Evolutionary conservation across 2,888 invertebrate species (phyloP), one percentile per base, ranked within the genome.

Genomic region (Pocota personata): DNA sequence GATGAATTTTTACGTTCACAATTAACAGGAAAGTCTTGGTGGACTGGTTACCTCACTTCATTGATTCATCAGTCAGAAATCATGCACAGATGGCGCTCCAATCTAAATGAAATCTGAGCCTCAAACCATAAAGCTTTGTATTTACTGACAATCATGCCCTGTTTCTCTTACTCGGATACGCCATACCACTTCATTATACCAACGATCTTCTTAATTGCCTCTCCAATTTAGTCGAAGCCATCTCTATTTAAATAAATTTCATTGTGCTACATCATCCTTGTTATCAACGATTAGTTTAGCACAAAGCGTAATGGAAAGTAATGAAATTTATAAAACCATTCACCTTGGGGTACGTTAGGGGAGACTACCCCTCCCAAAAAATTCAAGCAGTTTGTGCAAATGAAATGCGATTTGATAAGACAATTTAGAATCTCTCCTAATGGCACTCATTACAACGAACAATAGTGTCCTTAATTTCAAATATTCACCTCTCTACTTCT

Each of bases 331-430:
- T 50, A 64, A 72, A 64, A 46, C 62, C 50, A 30, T 60, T 62
- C 32, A 69, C 58, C 73, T 52, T 37, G 37, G 6, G 21, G 50
- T 27, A 16, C 69, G 8, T 24, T 24, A 0, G 27, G 19, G 24
- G 35, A 24, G 14, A 30, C 37, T 48, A 14, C 10, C 19, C 19
- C 3, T n/a, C 24, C 43, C n/a, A 1, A 7, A 66, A 48, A 66
- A n/a, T 57, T 62, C 24, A 66, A 76, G 64, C 58, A 86, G 66
- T 80, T 80, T 80, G 71, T 80, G 75, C 80, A 80, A 86, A 80
- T 86, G 86, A 86, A 86, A 86, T 86, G 67, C 86, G 75, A 86
- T 86, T 86, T 86, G 79, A 80, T 80, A 80, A 86, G 76, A 71
- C 76, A 76, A 86, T 80, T 86, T 76, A 76, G 66, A 76, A 80